Conservation (phyloP, 1,140 invertebrate genomes). For the Archegozetes longisetosus region DNA sequence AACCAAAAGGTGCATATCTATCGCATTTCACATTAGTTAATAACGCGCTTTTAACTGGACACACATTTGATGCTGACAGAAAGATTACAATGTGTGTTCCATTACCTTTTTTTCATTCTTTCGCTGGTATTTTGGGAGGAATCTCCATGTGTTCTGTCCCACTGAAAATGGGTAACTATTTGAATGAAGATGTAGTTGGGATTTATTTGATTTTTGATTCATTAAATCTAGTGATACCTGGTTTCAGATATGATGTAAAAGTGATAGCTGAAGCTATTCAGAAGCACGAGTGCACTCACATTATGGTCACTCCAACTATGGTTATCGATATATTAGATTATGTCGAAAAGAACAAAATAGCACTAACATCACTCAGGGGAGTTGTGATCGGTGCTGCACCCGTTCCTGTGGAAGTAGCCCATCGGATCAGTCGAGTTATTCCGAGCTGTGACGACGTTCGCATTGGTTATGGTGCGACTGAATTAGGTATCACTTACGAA, state of each 20-base stretch:
- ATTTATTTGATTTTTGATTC: not conserved
- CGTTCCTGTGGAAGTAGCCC: conserved; percentile 11
- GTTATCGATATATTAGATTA: conserved; percentile 16
- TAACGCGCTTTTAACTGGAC: conserved; percentile 51
- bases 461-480: conserved; percentile 17
- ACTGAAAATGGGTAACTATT: not conserved
- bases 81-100: conserved; percentile 44
- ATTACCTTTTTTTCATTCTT: conserved; percentile 84
- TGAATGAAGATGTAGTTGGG: not conserved
- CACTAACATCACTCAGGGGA: conserved; percentile 1
- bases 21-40: conserved; percentile 71
- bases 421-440: not conserved
- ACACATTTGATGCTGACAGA: conserved; percentile 37
- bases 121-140: conserved; percentile 55
- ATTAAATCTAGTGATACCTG: conserved; percentile 3
- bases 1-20: conserved; percentile 68
- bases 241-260: conserved; percentile 13
- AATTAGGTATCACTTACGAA: conserved; percentile 3
- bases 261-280: conserved; percentile 7
- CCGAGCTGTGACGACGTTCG: conserved; percentile 6
- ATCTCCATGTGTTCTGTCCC: conserved; percentile 25
- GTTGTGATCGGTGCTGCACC: conserved; percentile 11
- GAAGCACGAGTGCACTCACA: conserved; percentile 8
- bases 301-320: conserved; percentile 15
- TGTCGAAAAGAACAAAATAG: conserved; percentile 5